Evolutionary conservation across 2,797 vertebrate genomes (phyloP).

Genomic region (Ptychobarbus kaznakovi): DNA sequence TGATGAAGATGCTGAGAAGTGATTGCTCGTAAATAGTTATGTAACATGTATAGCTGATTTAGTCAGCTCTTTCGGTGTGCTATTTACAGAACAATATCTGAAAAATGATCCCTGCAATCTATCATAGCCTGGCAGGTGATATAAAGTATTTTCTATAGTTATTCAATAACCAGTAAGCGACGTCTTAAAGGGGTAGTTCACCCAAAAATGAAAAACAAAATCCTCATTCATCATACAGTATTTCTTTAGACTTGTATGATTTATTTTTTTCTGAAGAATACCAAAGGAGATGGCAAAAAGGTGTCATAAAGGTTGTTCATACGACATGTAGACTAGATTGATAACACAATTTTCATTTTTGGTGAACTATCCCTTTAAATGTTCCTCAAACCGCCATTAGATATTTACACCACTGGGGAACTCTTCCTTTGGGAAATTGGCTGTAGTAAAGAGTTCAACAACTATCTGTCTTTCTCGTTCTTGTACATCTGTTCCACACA

Average conservation of each 20-base stretch:
- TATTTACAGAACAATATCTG: conserved; percentile 55
- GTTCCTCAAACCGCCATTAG: neutral
- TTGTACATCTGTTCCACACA: conserved; percentile 60
- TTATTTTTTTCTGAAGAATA: neutral
- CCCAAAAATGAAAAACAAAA: neutral
- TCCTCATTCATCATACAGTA: too few species aligned
- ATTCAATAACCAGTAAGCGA: conserved; percentile 24
- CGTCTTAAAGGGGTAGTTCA: neutral
- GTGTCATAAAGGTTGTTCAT: neutral
- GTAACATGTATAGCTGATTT: conserved; percentile 49
- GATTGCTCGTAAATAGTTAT: conserved; percentile 29
- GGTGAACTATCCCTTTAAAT: neutral
- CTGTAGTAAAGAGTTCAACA: conserved; percentile 49
- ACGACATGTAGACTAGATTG: neutral
- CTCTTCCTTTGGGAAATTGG: conserved; percentile 36
- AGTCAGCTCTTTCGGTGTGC: conserved; percentile 48
- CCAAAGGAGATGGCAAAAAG: neutral
- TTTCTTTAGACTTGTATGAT: neutral
- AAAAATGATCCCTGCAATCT: conserved; percentile 37
- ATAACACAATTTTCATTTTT: neutral
- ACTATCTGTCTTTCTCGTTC: conserved; percentile 52
- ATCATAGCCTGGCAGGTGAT: conserved; percentile 20
- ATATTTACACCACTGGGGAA: neutral
- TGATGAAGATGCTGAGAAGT: conserved; percentile 38
- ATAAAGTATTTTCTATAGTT: conserved; percentile 39